These are phyloP conservation scores for Octopus bimaculoides DNA, from an alignment of 1,140 invertebrate species.

Conservation along the genomic window DNA sequence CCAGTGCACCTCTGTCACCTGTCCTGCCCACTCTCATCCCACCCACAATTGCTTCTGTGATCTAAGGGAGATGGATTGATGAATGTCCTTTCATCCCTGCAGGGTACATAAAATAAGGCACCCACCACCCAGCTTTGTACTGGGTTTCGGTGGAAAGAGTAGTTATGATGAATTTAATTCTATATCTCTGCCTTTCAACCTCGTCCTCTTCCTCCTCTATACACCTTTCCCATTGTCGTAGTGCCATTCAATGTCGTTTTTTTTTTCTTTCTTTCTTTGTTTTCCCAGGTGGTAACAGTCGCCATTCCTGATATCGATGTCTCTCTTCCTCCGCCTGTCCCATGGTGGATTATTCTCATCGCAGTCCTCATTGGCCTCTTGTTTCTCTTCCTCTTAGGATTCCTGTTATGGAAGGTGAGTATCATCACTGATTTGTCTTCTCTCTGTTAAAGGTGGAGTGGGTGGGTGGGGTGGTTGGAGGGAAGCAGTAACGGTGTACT, in stretches of 20 bases:
- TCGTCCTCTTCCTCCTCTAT: neutral
- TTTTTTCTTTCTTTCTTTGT: neutral
- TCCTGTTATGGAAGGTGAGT: slow-evolving; percentile 28
- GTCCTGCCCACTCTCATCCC: too few species aligned
- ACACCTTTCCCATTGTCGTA: neutral
- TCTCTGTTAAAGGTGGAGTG: neutral
- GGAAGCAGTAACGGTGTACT: neutral
- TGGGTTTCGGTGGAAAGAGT: neutral
- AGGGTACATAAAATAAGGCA: neutral
- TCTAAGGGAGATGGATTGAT: too few species aligned
- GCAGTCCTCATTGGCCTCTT: slow-evolving; percentile 23
- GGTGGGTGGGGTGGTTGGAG: neutral
- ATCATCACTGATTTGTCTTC: neutral
- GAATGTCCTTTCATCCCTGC: too few species aligned
- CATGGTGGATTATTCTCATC: slow-evolving; percentile 26
- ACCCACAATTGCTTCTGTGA: too few species aligned
- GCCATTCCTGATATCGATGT: slow-evolving; percentile 24
- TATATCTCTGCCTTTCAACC: neutral
- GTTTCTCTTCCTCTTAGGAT: slow-evolving; percentile 19
- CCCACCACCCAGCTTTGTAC: neutral
- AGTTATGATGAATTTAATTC: too few species aligned
- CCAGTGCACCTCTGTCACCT: too few species aligned
- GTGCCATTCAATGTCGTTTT: neutral
- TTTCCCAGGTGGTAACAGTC: slow-evolving; percentile 21
- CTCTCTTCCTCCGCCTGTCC: slow-evolving; percentile 14